Base-by-base conservation (phyloP, 2,113 vertebrate genomes). In the Azemiops feae region DNA sequence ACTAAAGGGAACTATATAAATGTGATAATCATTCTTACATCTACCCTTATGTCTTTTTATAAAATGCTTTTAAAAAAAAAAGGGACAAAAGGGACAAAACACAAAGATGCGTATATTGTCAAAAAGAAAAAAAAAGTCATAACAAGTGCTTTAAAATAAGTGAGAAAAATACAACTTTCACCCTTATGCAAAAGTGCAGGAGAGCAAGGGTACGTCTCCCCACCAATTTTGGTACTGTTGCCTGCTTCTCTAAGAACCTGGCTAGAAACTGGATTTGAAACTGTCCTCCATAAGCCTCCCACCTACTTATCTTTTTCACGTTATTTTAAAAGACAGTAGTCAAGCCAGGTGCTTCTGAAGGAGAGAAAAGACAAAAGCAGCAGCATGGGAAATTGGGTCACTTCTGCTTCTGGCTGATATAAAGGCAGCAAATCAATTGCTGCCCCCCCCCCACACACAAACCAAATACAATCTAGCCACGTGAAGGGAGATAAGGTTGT, bases 301-400 rank as follows among this genome's bases (percentile, higher is more conserved):
- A 0, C 0, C 0, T 1, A 12, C 1, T 92, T 91, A 54, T 10
- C 30, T 23, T 30, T 87, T 88, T 50, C 54, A 47, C 0, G 0
- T 34, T 50, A 27, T 30, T 88, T 88, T 88, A 34, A 69, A 90
- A 94, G 45, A 53, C n/a, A 90, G 55, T 58, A 34, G 34, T 81
- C 47, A 64, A 81, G 53, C 23, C 55, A 57, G 25, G 58, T 50
- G 57, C 58, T 25, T 0, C 87, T 69, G 27, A 74, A 89, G 5
- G 57, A 45, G 55, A 64, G 34, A 16, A 88, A 25, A 47, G 20
- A 34, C 20, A 25, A 34, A 23, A 34, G 45, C 14, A 89, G 9
- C 22, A 81, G 43, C 30, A 43, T 64, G 27, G 4, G n/a, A 23
- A 86, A 86, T 3, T 86, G 90, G 69, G 50, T 39, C 27, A 50